Conservation (phyloP, 2,113 vertebrate species). For the Morone saxatilis region DNA sequence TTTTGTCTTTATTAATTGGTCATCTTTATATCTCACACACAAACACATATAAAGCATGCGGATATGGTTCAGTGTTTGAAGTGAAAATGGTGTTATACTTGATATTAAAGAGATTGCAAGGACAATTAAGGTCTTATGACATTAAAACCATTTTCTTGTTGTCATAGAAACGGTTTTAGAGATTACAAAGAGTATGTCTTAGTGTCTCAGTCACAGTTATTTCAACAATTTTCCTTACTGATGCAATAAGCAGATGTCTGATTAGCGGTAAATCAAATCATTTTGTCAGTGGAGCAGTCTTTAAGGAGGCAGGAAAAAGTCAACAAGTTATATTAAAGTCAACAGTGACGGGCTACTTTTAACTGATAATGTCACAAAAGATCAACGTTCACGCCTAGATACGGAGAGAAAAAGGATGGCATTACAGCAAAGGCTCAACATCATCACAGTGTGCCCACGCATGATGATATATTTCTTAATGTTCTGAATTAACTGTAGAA, state of each 20-base stretch:
- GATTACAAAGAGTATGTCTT: neutral
- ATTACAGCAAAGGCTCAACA: neutral
- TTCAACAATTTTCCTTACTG: neutral
- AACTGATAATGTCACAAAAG: conserved; percentile 28
- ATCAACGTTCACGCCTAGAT: neutral
- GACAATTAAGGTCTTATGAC: neutral
- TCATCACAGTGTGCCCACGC: neutral
- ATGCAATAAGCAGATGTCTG: conserved; percentile 16
- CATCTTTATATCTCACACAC: neutral
- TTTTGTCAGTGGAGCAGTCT: neutral
- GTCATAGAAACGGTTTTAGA: neutral
- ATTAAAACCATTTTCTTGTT: neutral
- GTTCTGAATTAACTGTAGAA: neutral
- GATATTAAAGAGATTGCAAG: conserved; percentile 6
- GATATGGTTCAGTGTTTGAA: neutral
- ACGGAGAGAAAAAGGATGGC: neutral
- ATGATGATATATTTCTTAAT: conserved; percentile 5
- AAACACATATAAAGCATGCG: neutral
- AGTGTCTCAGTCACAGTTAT: neutral
- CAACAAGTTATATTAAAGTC: conserved; percentile 5
- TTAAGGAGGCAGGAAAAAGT: conserved; percentile 1
- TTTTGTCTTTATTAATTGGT: conserved; percentile 18
- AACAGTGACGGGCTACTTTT: neutral
- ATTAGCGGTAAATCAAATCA: neutral
- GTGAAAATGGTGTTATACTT: conserved; percentile 27